A percentile compares a stretch with the other conserved stretches of the same genome.
These are phyloP conservation scores for Indicator maculatus DNA, from an alignment of 2,113 vertebrate species.

Conservation along the genomic window DNA sequence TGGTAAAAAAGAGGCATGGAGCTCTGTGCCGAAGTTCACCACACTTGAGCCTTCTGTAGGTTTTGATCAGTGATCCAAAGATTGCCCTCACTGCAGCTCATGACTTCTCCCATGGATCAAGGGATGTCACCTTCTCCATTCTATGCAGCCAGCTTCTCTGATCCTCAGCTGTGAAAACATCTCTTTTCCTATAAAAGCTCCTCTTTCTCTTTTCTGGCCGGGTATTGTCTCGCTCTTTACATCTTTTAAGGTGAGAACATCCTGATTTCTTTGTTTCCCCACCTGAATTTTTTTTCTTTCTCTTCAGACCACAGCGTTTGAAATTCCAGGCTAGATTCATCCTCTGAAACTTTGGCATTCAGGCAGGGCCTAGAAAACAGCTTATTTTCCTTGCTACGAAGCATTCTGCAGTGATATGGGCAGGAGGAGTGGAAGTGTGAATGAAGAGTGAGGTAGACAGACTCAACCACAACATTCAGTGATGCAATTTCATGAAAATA, in stretches of 20 bases:
- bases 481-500: constrained; percentile 5
- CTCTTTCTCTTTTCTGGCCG: not conserved
- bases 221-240: not conserved
- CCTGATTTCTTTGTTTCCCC: not conserved
- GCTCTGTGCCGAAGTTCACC: not conserved
- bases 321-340: not conserved
- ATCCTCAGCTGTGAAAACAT: not conserved
- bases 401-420: not conserved
- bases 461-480: not conserved
- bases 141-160: not conserved
- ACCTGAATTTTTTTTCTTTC: not conserved
- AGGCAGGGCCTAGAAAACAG: not conserved
- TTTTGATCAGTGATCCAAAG: not conserved
- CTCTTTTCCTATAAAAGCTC: not conserved
- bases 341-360: not conserved
- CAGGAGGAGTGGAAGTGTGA: not conserved
- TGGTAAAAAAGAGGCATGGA: not conserved
- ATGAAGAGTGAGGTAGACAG: not conserved
- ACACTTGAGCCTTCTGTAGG: not conserved
- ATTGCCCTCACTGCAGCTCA: not conserved
- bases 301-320: not conserved
- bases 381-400: not conserved
- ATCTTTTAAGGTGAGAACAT: not conserved
- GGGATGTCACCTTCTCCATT: not conserved
- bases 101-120: not conserved